Evolutionary conservation across 2,797 vertebrate genomes (phyloP).

Genomic region (Lindbergichthys nudifrons): DNA sequence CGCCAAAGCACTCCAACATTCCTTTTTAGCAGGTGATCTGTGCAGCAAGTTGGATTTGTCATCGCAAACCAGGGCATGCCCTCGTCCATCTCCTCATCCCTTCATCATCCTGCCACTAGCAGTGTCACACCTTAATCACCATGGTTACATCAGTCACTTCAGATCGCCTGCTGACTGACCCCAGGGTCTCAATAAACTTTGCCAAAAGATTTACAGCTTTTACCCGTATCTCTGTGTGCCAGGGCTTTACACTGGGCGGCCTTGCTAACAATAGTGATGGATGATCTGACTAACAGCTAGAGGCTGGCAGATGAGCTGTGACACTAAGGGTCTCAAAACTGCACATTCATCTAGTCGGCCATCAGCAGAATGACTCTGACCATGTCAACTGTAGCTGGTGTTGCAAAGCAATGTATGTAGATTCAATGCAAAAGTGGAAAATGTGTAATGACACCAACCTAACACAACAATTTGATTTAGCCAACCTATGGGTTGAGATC

Average conservation of each 20-base stretch:
- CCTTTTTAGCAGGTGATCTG: neutral
- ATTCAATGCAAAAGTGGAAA: no score
- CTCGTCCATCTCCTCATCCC: conserved; percentile 37
- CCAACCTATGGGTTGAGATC: neutral
- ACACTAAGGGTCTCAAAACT: conserved; percentile 33
- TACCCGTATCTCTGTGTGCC: conserved; percentile 22
- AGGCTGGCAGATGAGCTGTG: conserved; percentile 41
- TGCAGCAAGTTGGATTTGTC: conserved; percentile 21
- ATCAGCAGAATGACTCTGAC: conserved; percentile 11
- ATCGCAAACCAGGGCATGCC: conserved; percentile 19
- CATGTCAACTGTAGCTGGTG: conserved; percentile 14
- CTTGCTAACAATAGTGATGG: conserved; percentile 60
- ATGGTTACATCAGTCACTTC: conserved; percentile 69
- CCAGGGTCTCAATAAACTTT: conserved; percentile 64
- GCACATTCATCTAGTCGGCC: conserved; percentile 22
- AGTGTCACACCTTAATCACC: conserved; percentile 56
- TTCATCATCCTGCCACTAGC: conserved; percentile 40
- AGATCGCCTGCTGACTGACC: conserved; percentile 50
- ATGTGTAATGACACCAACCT: neutral
- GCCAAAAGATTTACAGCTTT: conserved; percentile 62
- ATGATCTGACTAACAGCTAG: conserved; percentile 46
- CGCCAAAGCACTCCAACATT: conserved; percentile 12
- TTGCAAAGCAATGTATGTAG: neutral
- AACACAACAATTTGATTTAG: neutral
- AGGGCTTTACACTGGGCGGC: conserved; percentile 26